phyloP scores from a whole-genome alignment of 1,140 invertebrate species.

The Colletes latitarsis region DNA sequence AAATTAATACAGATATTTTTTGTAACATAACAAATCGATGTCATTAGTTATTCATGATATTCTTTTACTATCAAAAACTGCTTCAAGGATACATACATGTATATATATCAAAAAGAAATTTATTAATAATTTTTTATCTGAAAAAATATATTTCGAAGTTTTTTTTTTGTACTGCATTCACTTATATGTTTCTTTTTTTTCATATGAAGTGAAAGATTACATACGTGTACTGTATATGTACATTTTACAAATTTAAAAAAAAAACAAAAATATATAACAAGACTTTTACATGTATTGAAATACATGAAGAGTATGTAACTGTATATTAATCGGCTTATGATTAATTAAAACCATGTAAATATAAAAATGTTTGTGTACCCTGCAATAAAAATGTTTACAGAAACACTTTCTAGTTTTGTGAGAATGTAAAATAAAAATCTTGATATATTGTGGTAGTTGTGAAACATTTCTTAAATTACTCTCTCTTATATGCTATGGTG shows the following conservation, averaged over 20 bases:
- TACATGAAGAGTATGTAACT: background rate
- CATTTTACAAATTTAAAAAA: constrained; percentile 14
- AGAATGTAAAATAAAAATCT: constrained; percentile 41
- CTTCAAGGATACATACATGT: constrained; percentile 13
- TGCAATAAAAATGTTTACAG: constrained; percentile 31
- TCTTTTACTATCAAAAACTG: constrained; percentile 30
- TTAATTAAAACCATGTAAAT: constrained; percentile 24
- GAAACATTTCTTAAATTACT: constrained; percentile 53
- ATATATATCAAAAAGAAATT: constrained; percentile 16
- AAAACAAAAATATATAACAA: constrained; percentile 19
- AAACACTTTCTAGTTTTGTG: constrained; percentile 22
- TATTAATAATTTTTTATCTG: constrained; percentile 1
- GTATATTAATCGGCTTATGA: constrained; percentile 9
- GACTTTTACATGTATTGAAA: constrained; percentile 13
- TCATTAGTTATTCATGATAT: constrained; percentile 33
- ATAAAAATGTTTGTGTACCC: constrained; percentile 41
- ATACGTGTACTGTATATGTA: constrained; percentile 2
- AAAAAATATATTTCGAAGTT: constrained; percentile 29
- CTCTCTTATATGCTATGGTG: constrained; percentile 59
- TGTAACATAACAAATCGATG: constrained; percentile 56
- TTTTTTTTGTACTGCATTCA: constrained; percentile 30
- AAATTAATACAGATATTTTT: constrained; percentile 37
- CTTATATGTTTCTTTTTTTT: background rate
- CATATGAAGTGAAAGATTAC: constrained; percentile 24
- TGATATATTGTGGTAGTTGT: constrained; percentile 23